Base-by-base conservation (phyloP, 2,888 invertebrate species). In the Conistra vaccinii region DNA sequence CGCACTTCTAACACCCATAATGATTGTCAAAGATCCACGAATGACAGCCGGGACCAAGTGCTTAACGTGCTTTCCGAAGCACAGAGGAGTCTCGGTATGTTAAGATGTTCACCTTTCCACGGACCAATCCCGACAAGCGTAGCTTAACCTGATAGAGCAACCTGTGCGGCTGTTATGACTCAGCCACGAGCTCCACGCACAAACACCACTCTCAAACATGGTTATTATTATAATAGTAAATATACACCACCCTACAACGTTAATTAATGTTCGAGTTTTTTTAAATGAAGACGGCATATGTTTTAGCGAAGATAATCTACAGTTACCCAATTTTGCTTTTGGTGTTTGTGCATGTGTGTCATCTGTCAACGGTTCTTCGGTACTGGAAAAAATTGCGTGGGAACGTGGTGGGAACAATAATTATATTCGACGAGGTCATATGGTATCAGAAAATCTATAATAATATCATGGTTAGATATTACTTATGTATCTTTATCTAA, bases 401-500 rank as follows among this genome's bases (percentile, higher is more conserved):
- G 77, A 77, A 73, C n/a, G 7, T 63, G 4, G 1, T 26, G 26
- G 10, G 32, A 48, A 51, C 42, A 32, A 62, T 5, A n/a, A n/a
- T n/a, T n/a, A 17, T 20, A 26, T 39, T 35, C 12, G 2, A 53
- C 23, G 42, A 78, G 71, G 71, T 39, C 45, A 48, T 2, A 45
- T 14, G 23, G 29, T 17, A 71, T 73, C 48, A 48, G 35, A 39
- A 61, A n/a, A 76, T 53, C 20, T 61, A 76, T 45, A 42, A 42
- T 42, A 42, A 42, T 42, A 29, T 78, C 76, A 76, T 23, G 53
- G 71, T 48, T 29, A 53, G 23, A 61, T 14, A 42, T 10, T 75
- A 42, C 29, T 3, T 35, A 26, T 53, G 17, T 20, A n/a, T 58
- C 6, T 35, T 45, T 76, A 61, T 70, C 53, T 45, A n/a, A 29